Evolutionary conservation across 64 coral and sea anemone genomes (phyloP), one percentile per base, ranked within the genome.

Genomic region (Hydrozoanthus tunicans): DNA sequence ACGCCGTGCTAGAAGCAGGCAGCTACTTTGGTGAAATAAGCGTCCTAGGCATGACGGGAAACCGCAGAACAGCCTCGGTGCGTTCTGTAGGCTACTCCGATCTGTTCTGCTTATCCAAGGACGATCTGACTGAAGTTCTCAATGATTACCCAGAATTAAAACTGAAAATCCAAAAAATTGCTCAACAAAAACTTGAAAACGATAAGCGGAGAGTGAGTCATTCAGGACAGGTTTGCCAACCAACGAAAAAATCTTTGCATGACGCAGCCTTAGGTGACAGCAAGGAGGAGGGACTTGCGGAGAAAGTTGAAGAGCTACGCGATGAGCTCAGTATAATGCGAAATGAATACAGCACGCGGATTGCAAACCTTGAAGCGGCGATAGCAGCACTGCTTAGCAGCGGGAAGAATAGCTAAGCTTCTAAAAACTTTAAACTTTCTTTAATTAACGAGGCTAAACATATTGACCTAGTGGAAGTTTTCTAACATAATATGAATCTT

Each of bases 11-110:
- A 66, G 93, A 98, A 62, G 89, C 96, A 12, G 96, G 96, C 0
- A 98, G 96, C 62, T 98, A 98, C 78, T 98, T 98, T 77, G 96
- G 96, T n/a, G 96, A 98, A 63, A 98, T 98, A 9, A 98, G 96
- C 71, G 89, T 98, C 3, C 79, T 98, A 17, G 90, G 91, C 56
- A 89, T 98, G 89, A 88, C 91, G 1, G 94, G 96, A 68, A 98
- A 98, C 70, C 86, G 96, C 17, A 82, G 96, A 5, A 98, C 96
- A 14, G 96, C 96, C 2, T 98, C 96, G 51, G 96, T 98, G n/a
- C 91, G 96, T 9, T 98, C 96, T 8, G 96, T 98, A 0, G 96
- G 96, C 27, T 98, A 98, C 67, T 95, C 96, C 6, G 96, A 98
- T 60, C 53, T 98, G 58, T 98, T 98, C 52, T 93, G 91, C 32